Percentiles rank a stretch among this genome's conserved stretches.
Conservation (phyloP, 2,113 vertebrate species). For the Electrona antarctica region DNA sequence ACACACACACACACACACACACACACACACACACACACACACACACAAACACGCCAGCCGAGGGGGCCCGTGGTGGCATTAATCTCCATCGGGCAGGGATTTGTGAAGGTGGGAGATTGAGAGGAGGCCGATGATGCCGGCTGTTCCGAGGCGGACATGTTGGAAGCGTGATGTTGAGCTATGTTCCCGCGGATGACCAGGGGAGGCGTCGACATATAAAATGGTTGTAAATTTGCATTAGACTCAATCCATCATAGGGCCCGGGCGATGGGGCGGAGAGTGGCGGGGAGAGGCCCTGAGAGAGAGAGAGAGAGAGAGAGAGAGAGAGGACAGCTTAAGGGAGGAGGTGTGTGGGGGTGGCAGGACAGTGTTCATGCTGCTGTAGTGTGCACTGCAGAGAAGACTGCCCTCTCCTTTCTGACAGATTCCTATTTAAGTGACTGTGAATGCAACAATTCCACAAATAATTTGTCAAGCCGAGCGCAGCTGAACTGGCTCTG, state of each 20-base stretch:
- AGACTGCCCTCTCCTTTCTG: conserved; percentile 80
- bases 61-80: conserved; percentile 59
- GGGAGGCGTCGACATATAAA: conserved; percentile 93
- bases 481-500: conserved; percentile 95
- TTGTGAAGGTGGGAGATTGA: conserved; percentile 77
- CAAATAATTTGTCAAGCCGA: conserved; percentile 99
- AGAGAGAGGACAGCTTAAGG: conserved; percentile 9
- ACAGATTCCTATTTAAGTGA: conserved; percentile 99
- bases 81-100: conserved; percentile 79
- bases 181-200: conserved; percentile 86
- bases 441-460: conserved; percentile 99
- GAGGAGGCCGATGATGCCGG: conserved; percentile 78
- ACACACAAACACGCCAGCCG: conserved; percentile 24
- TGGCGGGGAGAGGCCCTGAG: background rate
- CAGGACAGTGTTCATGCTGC: conserved; percentile 83
- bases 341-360: conserved; percentile 71
- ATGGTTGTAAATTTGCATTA: conserved; percentile 99
- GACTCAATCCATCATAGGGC: conserved; percentile 95
- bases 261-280: conserved; percentile 55
- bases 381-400: conserved; percentile 82
- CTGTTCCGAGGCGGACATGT: conserved; percentile 86
- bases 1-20: background rate
- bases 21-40: background rate
- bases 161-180: conserved; percentile 96
- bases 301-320: conserved; percentile 41